Percentiles rank a stretch among this genome's conserved stretches.
Evolutionary conservation across 2,113 vertebrate genomes (phyloP).

Genomic region (Butorides virescens): DNA sequence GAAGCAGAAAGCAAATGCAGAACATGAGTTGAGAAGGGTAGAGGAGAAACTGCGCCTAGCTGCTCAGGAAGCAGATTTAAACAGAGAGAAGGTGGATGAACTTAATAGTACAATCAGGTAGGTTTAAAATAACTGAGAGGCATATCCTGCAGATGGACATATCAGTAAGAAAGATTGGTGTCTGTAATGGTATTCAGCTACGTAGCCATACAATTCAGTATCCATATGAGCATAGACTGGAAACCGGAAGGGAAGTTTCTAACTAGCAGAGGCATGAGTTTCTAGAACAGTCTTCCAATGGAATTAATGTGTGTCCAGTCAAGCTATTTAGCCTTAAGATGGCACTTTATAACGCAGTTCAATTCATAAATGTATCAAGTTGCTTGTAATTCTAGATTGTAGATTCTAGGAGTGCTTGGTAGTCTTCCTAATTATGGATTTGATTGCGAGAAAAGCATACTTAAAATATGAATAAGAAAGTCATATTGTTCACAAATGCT

Average conservation of each 20-base stretch:
- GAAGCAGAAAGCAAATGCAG: slow-evolving; percentile 73
- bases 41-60: slow-evolving; percentile 71
- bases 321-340: neutral
- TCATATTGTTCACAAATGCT: neutral
- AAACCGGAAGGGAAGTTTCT: neutral
- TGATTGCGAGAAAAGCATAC: neutral
- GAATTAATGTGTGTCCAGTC: neutral
- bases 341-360: neutral
- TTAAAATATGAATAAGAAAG: neutral
- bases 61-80: slow-evolving; percentile 70
- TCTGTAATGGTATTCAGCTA: neutral
- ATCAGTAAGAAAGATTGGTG: neutral
- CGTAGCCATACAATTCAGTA: neutral
- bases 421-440: neutral
- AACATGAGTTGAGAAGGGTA: slow-evolving; percentile 75
- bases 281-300: neutral
- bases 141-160: neutral
- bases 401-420: neutral
- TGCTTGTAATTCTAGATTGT: neutral
- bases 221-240: neutral
- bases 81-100: slow-evolving; percentile 73
- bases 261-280: neutral
- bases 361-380: neutral
- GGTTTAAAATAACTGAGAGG: neutral
- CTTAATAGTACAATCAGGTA: slow-evolving; percentile 81